Conservation (phyloP, 2,113 vertebrate species). For the Puntigrus tetrazona region DNA sequence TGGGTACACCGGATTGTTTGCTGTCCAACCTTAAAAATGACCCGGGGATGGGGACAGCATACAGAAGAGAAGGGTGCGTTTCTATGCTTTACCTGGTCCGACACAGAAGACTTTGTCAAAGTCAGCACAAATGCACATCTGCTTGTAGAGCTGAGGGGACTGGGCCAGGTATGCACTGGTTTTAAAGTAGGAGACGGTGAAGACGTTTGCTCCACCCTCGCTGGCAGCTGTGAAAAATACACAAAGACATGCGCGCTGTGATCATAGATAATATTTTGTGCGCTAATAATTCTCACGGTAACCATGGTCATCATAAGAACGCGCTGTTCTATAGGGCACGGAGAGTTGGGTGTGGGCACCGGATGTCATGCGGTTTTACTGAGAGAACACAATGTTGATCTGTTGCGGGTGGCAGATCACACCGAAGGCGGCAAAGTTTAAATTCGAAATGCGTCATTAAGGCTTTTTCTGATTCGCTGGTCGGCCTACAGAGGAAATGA, state of each 20-base stretch:
- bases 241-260: background rate
- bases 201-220: conserved; percentile 97
- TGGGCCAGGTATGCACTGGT: conserved; percentile 97
- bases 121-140: conserved; percentile 99
- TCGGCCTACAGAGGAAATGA: conserved; percentile 62
- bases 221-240: conserved; percentile 84
- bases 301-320: background rate
- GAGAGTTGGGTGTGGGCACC: conserved; percentile 10
- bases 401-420: conserved; percentile 44
- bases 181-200: conserved; percentile 98
- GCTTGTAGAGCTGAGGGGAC: conserved; percentile 98
- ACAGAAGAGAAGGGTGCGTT: background rate
- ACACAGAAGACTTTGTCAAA: conserved; percentile 99
- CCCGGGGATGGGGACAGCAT: background rate
- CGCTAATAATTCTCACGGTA: background rate
- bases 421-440: conserved; percentile 68
- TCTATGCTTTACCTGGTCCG: conserved; percentile 86
- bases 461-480: conserved; percentile 54
- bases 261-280: background rate
- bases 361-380: conserved; percentile 43
- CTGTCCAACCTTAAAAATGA: background rate
- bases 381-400: conserved; percentile 43
- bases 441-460: conserved; percentile 11
- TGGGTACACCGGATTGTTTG: background rate
- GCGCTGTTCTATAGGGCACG: background rate